Evolutionary conservation across 2,113 vertebrate genomes (phyloP), one percentile per base, ranked within the genome.

Genomic region (Apaloderma vittatum): DNA sequence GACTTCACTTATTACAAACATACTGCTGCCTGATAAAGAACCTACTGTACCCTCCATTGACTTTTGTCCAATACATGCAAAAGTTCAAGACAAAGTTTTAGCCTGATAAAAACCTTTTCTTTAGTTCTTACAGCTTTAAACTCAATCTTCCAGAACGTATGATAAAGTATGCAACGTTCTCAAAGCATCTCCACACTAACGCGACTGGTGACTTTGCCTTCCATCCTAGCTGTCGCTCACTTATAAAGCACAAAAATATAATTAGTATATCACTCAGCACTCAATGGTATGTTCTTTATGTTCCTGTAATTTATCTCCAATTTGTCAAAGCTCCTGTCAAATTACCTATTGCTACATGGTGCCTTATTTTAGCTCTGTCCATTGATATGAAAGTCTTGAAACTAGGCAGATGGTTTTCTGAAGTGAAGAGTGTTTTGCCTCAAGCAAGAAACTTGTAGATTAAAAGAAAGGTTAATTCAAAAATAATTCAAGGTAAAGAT

Each of bases 401-500:
- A 67, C 54, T 63, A 94, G 93, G 93, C 97, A 97, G 94, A 97
- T 96, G 95, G 95, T 90, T 97, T 96, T 94, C 71, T 92, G 91
- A 96, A 91, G 83, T 95, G 96, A 96, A 96, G 82, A 95, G 76
- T 94, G 86, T 91, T 96, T 94, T 70, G 95, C 96, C 97, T 97
- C 86, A 83, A 94, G 97, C 94, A 95, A 93, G 61, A 94, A 72
- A 66, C 72, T 68, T 95, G 65, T 78, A 96, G 95, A 97, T 97
- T 96, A 97, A 87, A 97, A 91, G 80, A 96, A 97, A 96, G 95
- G 91, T 97, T 97, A 97, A 97, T 90, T 93, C 74, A 94, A 97
- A 97, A 97, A 95, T 96, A 97, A 94, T 81, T 97, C 96, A 96
- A 96, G 95, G 91, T 95, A 96, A 94, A 96, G 93, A 97, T 95